A percentile compares a stretch with the other conserved stretches of the same genome.
Evolutionary conservation across 1,140 invertebrate genomes (phyloP).

Genomic region (Drosophila ficusphila): DNA sequence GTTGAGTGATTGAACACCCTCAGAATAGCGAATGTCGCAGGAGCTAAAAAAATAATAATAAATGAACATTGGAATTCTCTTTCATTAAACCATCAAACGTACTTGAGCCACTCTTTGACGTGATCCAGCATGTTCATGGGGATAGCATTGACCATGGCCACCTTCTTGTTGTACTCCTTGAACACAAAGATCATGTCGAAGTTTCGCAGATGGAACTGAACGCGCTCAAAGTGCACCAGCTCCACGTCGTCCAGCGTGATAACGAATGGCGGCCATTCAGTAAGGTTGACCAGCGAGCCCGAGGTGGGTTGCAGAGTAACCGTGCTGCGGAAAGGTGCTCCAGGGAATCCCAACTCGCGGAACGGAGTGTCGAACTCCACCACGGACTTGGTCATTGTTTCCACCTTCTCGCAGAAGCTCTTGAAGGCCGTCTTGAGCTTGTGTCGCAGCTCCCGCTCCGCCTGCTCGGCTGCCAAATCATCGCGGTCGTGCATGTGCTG

Average conservation of each 20-base stretch:
- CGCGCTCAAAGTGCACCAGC: conserved; percentile 99
- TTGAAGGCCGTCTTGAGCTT: conserved; percentile 99
- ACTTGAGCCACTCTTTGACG: conserved; percentile 99
- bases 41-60: conserved; percentile 87
- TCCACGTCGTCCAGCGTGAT: conserved; percentile 99
- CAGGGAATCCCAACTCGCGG: conserved; percentile 98
- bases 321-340: conserved; percentile 98
- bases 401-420: conserved; percentile 99
- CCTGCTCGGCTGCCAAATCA: conserved; percentile 99
- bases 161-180: conserved; percentile 98
- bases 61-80: not conserved
- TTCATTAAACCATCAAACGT: conserved; percentile 75
- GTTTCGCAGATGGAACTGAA: conserved; percentile 99
- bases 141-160: conserved; percentile 98
- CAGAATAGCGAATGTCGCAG: conserved; percentile 98
- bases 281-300: conserved; percentile 97
- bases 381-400: conserved; percentile 97
- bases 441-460: conserved; percentile 97
- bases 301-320: conserved; percentile 98
- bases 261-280: conserved; percentile 99
- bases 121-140: conserved; percentile 99
- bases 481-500: conserved; percentile 99
- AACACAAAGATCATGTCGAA: conserved; percentile 99
- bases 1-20: conserved; percentile 99
- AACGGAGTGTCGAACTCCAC: conserved; percentile 99